phyloP scores from a whole-genome alignment of 2,888 invertebrate genomes.

The Drosophila borealis region DNA sequence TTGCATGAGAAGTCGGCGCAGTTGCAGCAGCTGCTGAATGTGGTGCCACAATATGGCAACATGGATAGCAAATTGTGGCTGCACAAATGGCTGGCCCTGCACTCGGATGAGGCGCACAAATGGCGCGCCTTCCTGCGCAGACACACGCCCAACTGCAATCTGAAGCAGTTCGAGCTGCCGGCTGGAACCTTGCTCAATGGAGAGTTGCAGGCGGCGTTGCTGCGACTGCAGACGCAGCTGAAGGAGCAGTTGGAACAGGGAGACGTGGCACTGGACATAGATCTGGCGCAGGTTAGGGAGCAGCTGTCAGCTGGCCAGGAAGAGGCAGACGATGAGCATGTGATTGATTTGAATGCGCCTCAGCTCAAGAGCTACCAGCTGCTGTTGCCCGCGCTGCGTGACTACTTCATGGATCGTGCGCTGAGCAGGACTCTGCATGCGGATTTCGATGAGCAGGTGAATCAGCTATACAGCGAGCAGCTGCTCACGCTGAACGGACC shows the following conservation, averaged over 20 bases:
- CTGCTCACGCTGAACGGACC: constrained; percentile 65
- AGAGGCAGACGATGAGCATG: constrained; percentile 31
- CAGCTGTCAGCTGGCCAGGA: constrained; percentile 16
- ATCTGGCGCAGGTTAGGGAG: constrained; percentile 30
- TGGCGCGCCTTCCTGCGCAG: constrained; percentile 51
- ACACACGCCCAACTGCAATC: constrained; percentile 21
- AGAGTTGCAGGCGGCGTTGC: constrained; percentile 20
- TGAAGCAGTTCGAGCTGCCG: constrained; percentile 53
- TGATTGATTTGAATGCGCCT: constrained; percentile 13
- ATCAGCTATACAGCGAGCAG: constrained; percentile 71
- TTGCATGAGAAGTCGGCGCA: constrained; percentile 57
- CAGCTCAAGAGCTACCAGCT: constrained; percentile 34
- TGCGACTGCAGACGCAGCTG: constrained; percentile 33
- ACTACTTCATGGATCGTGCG: constrained; percentile 75
- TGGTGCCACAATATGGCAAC: constrained; percentile 79
- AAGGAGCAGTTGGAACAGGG: constrained; percentile 19
- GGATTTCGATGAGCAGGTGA: constrained; percentile 60
- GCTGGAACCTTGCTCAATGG: background rate
- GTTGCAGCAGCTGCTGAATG: constrained; percentile 65
- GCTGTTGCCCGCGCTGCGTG: constrained; percentile 59
- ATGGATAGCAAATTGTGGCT: constrained; percentile 65
- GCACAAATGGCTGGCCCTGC: constrained; percentile 71
- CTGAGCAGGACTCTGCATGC: constrained; percentile 43
- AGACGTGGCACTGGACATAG: constrained; percentile 16
- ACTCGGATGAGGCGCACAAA: constrained; percentile 63